phyloP scores from a whole-genome alignment of 2,888 invertebrate genomes.

The Sthenelais limicola region DNA sequence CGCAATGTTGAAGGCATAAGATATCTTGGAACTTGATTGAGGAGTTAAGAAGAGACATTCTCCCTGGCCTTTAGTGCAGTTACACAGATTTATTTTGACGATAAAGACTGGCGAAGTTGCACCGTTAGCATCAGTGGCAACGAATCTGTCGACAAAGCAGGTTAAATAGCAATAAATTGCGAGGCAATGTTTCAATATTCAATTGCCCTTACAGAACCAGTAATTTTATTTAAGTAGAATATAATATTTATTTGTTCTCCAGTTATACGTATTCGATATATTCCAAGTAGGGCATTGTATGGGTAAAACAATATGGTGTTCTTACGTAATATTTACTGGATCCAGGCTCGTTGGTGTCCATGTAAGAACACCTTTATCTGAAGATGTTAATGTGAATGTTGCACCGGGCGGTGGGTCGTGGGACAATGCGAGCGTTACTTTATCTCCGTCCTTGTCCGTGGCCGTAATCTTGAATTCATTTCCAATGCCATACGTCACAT shows the following conservation, averaged over 20 bases:
- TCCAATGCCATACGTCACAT: slow-evolving; percentile 4
- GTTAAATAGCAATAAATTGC: neutral
- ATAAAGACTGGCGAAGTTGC: slow-evolving; percentile 20
- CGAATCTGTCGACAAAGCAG: slow-evolving; percentile 13
- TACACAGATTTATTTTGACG: slow-evolving; percentile 38
- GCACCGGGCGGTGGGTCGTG: neutral
- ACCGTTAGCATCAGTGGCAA: slow-evolving; percentile 26
- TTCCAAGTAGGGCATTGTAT: too few species aligned
- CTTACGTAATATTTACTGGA: slow-evolving; percentile 12
- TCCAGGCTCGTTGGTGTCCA: neutral
- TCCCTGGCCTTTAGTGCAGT: slow-evolving; percentile 29
- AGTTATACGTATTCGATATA: too few species aligned
- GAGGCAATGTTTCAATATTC: too few species aligned
- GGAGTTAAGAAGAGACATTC: slow-evolving; percentile 29
- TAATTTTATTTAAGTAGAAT: too few species aligned
- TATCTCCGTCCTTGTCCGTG: slow-evolving; percentile 27
- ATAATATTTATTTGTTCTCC: too few species aligned
- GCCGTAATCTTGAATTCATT: slow-evolving; percentile 3
- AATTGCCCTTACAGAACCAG: too few species aligned
- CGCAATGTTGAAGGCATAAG: slow-evolving; percentile 33
- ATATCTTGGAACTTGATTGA: neutral
- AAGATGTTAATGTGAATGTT: neutral
- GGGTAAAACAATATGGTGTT: too few species aligned
- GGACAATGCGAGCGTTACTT: neutral
- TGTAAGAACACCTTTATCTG: neutral